Evolutionary conservation across 2,797 vertebrate genomes (phyloP), one percentile per base, ranked within the genome.

Genomic region (Threskiornis aethiopicus): DNA sequence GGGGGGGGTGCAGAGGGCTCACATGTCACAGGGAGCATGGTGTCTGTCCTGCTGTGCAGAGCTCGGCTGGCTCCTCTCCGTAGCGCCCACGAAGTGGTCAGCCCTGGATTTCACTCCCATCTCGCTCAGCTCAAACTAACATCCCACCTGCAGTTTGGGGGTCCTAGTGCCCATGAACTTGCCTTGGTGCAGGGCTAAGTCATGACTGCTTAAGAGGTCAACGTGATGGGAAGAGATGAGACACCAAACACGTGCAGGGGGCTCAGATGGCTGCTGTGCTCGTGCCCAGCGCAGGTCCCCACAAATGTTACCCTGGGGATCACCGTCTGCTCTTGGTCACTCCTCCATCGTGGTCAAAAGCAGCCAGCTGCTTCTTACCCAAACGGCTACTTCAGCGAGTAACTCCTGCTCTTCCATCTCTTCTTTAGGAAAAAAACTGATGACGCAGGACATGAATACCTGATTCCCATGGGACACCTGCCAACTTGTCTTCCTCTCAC

Each of bases 171-270:
- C 35, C 25, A 5, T 7, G 71, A 49, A 51, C 42, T 16, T 9
- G 28, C 58, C 25, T 24, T 0, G 0, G 65, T 26, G 42, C 47
- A 10, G 41, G 52, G n/a, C 33, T 31, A 39, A 22, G 26, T 13
- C 33, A 10, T 4, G 13, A n/a, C 33, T 42, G 42, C 44, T 35
- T 11, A 13, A 22, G 54, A 31, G 71, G 47, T 28, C 37, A 39
- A 77, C 39, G 39, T 0, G 7, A n/a, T 5, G 24, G 29, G 64
- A 52, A 57, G 31, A 47, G 57, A 8, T 18, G 20, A 47, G 52
- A 29, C 9, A 4, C 14, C 1, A 1, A 65, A 15, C 28, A 25
- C 0, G 0, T 1, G 13, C 1, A 2, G 28, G 55, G 19, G 25
- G 22, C 26, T 26, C 22, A 6, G 46, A 15, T 0, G 18, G 25